Evolutionary conservation across 2,888 invertebrate species (phyloP).

Genomic region (Linyphia triangularis): DNA sequence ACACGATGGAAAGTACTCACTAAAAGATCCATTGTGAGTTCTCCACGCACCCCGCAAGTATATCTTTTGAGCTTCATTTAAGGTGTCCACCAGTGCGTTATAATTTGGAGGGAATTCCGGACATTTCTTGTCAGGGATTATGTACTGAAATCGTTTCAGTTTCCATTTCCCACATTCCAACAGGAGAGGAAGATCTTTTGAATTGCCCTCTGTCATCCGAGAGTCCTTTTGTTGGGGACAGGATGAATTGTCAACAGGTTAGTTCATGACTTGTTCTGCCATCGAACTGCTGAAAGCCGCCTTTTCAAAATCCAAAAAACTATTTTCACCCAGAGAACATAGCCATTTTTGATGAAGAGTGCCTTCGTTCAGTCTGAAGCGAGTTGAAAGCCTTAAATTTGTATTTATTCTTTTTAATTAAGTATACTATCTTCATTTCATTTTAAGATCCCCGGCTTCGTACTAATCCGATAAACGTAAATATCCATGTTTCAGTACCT

Average conservation of each 20-base stretch:
- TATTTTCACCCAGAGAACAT: too few relatives aligned
- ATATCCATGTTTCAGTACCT: too few relatives aligned
- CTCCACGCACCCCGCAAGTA: neutral
- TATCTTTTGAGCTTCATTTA: too few relatives aligned
- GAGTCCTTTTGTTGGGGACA: neutral
- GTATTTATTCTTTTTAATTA: too few relatives aligned
- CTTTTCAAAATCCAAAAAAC: neutral
- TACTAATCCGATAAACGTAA: too few relatives aligned
- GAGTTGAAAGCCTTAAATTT: too few relatives aligned
- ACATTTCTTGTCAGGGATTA: neutral
- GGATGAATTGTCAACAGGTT: neutral
- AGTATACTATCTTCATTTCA: too few relatives aligned
- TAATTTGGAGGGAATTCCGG: neutral
- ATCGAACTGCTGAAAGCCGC: neutral
- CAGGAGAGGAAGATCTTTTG: neutral
- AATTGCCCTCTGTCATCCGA: neutral
- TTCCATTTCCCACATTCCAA: neutral
- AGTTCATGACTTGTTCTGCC: neutral
- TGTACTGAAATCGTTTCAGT: neutral
- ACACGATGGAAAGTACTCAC: neutral
- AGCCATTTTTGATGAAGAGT: too few relatives aligned
- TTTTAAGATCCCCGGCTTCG: too few relatives aligned
- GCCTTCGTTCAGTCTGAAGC: too few relatives aligned
- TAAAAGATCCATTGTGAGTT: neutral
- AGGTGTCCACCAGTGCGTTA: neutral